Base-by-base conservation (phyloP, 2,113 vertebrate species). In the Xenopus laevis region DNA sequence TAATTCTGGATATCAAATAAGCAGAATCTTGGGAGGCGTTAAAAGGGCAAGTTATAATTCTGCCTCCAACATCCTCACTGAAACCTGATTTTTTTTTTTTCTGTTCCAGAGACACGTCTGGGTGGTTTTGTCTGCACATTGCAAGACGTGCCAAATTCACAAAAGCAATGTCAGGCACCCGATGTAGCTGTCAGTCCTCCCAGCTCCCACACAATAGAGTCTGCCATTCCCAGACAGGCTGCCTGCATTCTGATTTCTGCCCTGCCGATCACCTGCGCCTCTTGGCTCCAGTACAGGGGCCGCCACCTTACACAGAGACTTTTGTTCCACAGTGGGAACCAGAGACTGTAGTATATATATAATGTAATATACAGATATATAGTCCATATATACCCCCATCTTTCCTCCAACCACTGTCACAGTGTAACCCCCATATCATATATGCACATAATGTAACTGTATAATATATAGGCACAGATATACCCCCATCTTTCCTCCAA, bases 111-210 rank as follows among this genome's bases (percentile, higher is more conserved):
- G 77, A 83, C 55, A 77, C 76, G 81, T 77, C 76, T 13, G 33
- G 71, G 68, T 40, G 33, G 76, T 79, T 64, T 72, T 65, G 47
- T 82, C 80, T 74, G 71, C 65, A 58, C 76, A 81, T 55, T 80
- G 78, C 76, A 74, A 59, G 72, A 74, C 77, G n/a, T 68, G 81
- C 33, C 27, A 65, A 77, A 63, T 59, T 79, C 62, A 82, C 79
- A 0, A 0, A 81, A 84, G 82, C 65, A 27, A 27, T 27, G 23
- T 27, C 23, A 27, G 23, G 23, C 23, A 70, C 79, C 69, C 64
- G 76, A 73, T 44, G 59, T 83, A 79, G 75, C 81, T 79, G 80
- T 79, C 80, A 83, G 63, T 70, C 81, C 62, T 70, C 78, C 77
- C 58, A 8, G 59, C 50, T 68, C 74, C 66, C 66, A 70, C 78